Percentiles rank a stretch among this genome's conserved stretches.
These are phyloP conservation scores for Graphium colonna DNA, from an alignment of 2,888 invertebrate species.

Conservation along the genomic window DNA sequence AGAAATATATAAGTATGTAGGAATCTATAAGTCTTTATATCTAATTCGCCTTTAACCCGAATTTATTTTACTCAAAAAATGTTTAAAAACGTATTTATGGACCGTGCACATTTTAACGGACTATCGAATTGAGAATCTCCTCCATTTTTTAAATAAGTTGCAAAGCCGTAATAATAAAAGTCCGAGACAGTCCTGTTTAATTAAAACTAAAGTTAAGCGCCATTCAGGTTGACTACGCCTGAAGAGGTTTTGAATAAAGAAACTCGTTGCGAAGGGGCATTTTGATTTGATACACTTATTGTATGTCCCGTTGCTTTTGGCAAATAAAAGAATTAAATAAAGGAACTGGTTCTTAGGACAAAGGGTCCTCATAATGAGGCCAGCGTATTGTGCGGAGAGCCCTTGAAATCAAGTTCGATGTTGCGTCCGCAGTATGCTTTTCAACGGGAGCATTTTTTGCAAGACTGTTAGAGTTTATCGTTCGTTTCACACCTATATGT, in stretches of 20 bases:
- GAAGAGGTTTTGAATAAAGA: slow-evolving; percentile 68
- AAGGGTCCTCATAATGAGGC: slow-evolving; percentile 77
- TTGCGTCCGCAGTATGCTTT: slow-evolving; percentile 66
- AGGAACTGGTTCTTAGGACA: slow-evolving; percentile 78
- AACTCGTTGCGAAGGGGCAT: slow-evolving; percentile 58
- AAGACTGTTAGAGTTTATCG: slow-evolving; percentile 25
- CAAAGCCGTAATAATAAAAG: slow-evolving; percentile 24
- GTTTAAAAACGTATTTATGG: too few relatives aligned
- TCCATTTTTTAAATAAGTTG: too few relatives aligned
- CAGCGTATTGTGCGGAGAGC: slow-evolving; percentile 73
- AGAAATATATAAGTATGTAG: too few relatives aligned
- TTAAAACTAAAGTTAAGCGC: slow-evolving; percentile 65
- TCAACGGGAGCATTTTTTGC: slow-evolving; percentile 51
- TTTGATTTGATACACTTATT: slow-evolving; percentile 76
- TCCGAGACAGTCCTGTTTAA: slow-evolving; percentile 51
- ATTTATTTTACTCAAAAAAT: too few relatives aligned
- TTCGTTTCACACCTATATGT: slow-evolving; percentile 16
- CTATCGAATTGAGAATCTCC: too few relatives aligned
- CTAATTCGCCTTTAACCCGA: too few relatives aligned
- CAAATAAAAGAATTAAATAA: slow-evolving; percentile 57
- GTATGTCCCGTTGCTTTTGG: slow-evolving; percentile 63
- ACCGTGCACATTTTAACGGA: too few relatives aligned
- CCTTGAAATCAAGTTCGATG: slow-evolving; percentile 62
- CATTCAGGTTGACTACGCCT: slow-evolving; percentile 43
- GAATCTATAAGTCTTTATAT: too few relatives aligned